Percentiles rank a stretch among this genome's conserved stretches.
These are phyloP conservation scores for Ptilonorhynchus violaceus DNA, from an alignment of 2,113 vertebrate genomes.

Conservation along the genomic window DNA sequence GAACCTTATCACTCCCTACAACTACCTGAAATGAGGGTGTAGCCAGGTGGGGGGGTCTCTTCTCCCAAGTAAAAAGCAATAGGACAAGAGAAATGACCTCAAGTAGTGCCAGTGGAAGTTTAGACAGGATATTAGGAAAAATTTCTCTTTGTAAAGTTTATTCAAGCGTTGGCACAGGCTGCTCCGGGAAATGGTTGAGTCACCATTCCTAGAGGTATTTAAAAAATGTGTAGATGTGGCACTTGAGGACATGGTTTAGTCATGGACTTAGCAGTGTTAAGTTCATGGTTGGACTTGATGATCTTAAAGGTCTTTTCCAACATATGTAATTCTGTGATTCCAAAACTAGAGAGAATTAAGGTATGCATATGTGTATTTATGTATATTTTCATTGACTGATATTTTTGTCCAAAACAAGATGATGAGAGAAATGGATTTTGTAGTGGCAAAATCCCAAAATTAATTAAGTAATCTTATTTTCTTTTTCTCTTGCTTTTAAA, in stretches of 20 bases:
- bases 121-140: neutral
- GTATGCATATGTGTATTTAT: neutral
- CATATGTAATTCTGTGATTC: neutral
- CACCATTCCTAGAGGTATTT: neutral
- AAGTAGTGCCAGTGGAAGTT: neutral
- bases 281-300: neutral
- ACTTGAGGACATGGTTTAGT: neutral
- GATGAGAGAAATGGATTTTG: neutral
- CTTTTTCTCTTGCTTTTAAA: neutral
- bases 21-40: too few relatives aligned
- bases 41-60: neutral
- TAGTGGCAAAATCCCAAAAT: neutral
- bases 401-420: neutral
- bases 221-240: neutral
- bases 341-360: neutral
- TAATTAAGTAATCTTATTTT: neutral
- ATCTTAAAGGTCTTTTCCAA: neutral
- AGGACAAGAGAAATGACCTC: neutral
- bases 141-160: neutral
- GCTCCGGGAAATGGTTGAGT: neutral
- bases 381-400: neutral
- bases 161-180: neutral
- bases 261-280: fast-evolving
- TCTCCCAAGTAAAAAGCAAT: neutral
- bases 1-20: neutral